Conservation (phyloP, 2,797 vertebrate species). For the Carcharodon carcharias region DNA sequence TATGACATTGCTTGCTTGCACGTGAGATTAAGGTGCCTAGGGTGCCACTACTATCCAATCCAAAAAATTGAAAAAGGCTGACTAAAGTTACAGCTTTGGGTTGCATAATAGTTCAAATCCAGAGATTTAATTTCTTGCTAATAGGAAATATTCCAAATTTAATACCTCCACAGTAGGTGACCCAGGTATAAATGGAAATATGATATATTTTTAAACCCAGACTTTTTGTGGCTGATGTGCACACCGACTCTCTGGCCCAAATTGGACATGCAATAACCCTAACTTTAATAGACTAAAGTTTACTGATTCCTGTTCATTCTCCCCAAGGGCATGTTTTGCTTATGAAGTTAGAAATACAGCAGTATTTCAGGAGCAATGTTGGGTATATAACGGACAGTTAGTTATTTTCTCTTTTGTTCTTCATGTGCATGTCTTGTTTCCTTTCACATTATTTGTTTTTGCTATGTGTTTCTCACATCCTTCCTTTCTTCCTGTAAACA, state of each 20-base stretch:
- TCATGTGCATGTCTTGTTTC: neutral
- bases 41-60: neutral
- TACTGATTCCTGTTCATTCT: neutral
- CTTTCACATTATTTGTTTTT: neutral
- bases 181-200: neutral
- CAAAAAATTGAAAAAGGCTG: neutral
- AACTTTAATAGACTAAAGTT: neutral
- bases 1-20: neutral
- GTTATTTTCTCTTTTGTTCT: neutral
- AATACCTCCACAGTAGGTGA: too few species aligned
- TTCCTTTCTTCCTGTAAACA: neutral
- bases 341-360: neutral
- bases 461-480: neutral
- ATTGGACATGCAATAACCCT: neutral
- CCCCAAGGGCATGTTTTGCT: neutral
- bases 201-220: conserved; percentile 10
- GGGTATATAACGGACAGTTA: neutral
- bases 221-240: neutral
- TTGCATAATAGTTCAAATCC: neutral
- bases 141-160: neutral
- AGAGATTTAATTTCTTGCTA: neutral
- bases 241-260: neutral
- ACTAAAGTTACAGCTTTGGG: neutral
- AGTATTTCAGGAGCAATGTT: neutral
- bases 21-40: neutral